Conservation (phyloP, 2,113 vertebrate species). For the Petroica traversi region DNA sequence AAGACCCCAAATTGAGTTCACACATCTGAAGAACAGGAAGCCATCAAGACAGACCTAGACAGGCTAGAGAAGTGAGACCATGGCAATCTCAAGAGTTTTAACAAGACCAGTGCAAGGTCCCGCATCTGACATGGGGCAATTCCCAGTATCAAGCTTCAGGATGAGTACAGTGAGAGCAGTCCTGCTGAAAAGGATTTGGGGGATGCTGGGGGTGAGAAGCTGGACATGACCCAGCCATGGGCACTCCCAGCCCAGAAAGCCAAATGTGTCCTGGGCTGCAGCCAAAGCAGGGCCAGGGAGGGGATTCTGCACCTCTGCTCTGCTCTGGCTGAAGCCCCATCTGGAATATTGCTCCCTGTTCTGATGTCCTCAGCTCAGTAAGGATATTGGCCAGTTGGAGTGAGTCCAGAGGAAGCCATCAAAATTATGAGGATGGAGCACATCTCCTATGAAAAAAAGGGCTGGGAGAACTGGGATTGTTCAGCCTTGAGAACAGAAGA, state of each 20-base stretch:
- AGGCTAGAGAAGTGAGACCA: background rate
- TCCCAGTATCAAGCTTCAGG: background rate
- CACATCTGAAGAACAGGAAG: background rate
- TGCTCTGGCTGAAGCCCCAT: background rate
- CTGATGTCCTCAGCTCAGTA: background rate
- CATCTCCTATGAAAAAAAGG: background rate
- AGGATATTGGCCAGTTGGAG: background rate
- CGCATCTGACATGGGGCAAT: background rate
- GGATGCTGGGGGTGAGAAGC: background rate
- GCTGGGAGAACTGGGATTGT: background rate
- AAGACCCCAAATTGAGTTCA: background rate
- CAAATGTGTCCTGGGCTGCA: background rate
- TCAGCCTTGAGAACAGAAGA: rapidly evolving
- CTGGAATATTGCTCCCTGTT: rapidly evolving
- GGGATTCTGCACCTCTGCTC: background rate
- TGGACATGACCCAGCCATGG: background rate
- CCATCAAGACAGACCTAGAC: background rate
- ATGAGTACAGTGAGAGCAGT: background rate
- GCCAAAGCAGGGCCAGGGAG: background rate
- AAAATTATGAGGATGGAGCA: background rate
- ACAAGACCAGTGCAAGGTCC: background rate
- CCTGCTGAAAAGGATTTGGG: rapidly evolving
- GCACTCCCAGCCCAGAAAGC: background rate
- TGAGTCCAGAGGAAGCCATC: background rate
- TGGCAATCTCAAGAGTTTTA: background rate